These are phyloP conservation scores for Norana najaformis DNA, from an alignment of 2,888 invertebrate species.

Conservation along the genomic window DNA sequence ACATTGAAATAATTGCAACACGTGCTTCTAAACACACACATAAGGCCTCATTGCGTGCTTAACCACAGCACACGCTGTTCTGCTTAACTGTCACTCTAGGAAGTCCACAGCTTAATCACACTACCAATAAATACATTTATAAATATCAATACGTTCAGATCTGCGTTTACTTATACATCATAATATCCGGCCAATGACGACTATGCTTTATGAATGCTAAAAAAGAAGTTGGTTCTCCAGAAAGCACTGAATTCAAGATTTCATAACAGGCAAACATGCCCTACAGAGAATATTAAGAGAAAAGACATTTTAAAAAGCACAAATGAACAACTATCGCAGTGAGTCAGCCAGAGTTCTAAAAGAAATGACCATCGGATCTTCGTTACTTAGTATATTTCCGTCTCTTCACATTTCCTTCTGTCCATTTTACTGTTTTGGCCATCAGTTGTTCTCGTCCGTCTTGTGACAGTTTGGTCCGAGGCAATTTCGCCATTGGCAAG, in stretches of 20 bases:
- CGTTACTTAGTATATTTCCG: background rate
- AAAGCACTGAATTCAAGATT: slow-evolving; percentile 23
- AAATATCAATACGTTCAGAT: slow-evolving; percentile 13
- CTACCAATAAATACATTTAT: background rate
- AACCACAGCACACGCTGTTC: background rate
- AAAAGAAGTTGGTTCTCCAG: background rate
- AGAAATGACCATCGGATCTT: background rate
- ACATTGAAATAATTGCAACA: background rate
- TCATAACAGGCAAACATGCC: background rate
- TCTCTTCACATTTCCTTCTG: background rate
- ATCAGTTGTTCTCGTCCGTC: background rate
- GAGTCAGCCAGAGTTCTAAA: background rate
- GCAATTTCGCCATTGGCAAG: background rate
- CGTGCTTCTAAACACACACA: background rate
- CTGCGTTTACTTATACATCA: background rate
- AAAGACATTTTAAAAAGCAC: slow-evolving; percentile 15
- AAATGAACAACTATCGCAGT: background rate
- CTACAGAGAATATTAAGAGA: background rate
- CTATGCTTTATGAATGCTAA: background rate
- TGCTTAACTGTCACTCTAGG: background rate
- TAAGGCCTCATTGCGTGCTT: slow-evolving; percentile 1
- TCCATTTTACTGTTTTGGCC: background rate
- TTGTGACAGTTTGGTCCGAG: background rate
- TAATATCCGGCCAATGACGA: background rate
- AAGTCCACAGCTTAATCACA: background rate